These are phyloP conservation scores for Pseudomyrmex gracilis DNA, from an alignment of 1,140 invertebrate species.

Conservation along the genomic window DNA sequence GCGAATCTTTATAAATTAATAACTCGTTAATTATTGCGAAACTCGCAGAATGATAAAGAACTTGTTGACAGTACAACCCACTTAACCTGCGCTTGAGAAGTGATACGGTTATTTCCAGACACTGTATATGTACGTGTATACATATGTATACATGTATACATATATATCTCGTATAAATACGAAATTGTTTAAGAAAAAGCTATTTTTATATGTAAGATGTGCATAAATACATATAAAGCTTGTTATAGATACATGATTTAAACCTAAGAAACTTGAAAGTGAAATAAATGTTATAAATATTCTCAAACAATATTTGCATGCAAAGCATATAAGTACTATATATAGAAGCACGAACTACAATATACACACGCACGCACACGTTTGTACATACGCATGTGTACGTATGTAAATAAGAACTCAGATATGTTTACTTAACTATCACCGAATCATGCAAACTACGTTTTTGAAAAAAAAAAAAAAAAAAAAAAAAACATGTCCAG, in stretches of 20 bases:
- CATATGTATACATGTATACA: too few species aligned
- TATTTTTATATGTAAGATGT: background rate
- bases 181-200: slow-evolving; percentile 14
- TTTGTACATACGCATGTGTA: too few species aligned
- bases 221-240: slow-evolving; percentile 22
- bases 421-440: slow-evolving; percentile 11
- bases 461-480: slow-evolving; percentile 3
- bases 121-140: too few species aligned
- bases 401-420: slow-evolving; percentile 29
- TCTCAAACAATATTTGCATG: slow-evolving; percentile 24
- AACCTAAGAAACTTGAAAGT: background rate
- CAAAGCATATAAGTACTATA: slow-evolving; percentile 40
- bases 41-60: too few species aligned
- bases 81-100: too few species aligned
- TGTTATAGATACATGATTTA: slow-evolving; percentile 5
- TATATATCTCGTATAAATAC: background rate
- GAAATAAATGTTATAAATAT: slow-evolving; percentile 41
- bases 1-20: too few species aligned
- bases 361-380: too few species aligned
- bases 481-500: background rate
- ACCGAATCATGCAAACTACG: slow-evolving; percentile 37
- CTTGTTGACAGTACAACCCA: too few species aligned
- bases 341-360: background rate
- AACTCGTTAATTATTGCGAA: too few species aligned
- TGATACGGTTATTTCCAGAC: too few species aligned